Percentiles rank a stretch among this genome's conserved stretches.
Conservation (phyloP, 2,113 vertebrate species). For the Cebus imitator region DNA sequence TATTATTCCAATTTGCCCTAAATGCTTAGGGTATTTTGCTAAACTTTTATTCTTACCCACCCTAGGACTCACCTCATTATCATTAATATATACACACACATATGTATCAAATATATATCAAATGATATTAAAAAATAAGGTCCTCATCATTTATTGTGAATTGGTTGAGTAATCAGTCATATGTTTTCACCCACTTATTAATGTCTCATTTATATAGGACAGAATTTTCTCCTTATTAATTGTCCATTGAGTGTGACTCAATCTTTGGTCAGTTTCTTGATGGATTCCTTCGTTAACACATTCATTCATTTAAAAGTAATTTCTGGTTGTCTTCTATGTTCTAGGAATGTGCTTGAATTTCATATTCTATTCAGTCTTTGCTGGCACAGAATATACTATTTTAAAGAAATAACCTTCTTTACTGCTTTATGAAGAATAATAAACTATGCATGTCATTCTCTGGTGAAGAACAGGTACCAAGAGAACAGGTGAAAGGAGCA, state of each 20-base stretch:
- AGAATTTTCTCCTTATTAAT: background rate
- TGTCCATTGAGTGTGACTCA: background rate
- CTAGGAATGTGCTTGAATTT: background rate
- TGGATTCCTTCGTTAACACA: background rate
- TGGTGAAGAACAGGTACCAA: background rate
- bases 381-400: background rate
- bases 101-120: background rate
- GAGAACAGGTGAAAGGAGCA: background rate
- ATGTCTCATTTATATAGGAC: background rate
- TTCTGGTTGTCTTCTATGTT: background rate
- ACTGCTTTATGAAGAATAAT: background rate
- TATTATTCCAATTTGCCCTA: background rate
- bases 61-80: background rate
- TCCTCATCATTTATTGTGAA: background rate
- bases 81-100: background rate
- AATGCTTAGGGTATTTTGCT: background rate
- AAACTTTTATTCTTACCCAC: background rate
- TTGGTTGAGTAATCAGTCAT: background rate
- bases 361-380: background rate
- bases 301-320: slow-evolving; percentile 9
- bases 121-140: background rate
- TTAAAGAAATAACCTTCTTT: background rate
- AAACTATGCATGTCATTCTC: background rate
- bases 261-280: background rate
- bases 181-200: background rate